Percentiles rank a stretch among this genome's conserved stretches.
Conservation (phyloP, 2,113 vertebrate genomes). For the Tychaedon coryphoeus region DNA sequence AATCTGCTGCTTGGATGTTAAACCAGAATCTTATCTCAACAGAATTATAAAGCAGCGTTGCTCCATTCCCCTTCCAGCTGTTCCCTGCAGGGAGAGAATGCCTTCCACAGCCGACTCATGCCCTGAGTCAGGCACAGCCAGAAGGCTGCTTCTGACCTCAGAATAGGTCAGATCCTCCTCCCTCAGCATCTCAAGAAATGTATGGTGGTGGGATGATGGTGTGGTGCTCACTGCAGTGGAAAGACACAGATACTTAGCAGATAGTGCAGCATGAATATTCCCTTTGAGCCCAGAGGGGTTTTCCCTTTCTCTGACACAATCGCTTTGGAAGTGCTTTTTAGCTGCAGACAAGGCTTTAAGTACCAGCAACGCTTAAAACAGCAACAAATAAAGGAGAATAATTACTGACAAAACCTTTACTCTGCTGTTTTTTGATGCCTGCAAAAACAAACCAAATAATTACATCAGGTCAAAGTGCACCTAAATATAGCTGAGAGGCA, state of each 20-base stretch:
- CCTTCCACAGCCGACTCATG: neutral
- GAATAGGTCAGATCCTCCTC: neutral
- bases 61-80: neutral
- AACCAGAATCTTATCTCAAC: neutral
- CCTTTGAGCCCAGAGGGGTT: neutral
- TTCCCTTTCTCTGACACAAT: neutral
- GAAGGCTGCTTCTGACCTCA: neutral
- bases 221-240: slow-evolving; percentile 26
- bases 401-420: neutral
- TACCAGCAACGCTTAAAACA: neutral
- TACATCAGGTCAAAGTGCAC: neutral
- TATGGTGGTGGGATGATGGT: neutral
- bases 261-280: neutral
- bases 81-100: neutral
- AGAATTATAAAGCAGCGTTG: neutral
- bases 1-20: neutral
- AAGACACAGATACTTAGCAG: neutral
- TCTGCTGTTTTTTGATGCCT: neutral
- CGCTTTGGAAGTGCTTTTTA: neutral
- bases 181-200: neutral
- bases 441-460: neutral
- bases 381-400: neutral
- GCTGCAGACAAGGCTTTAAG: neutral
- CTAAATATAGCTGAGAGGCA: neutral
- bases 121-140: neutral